Evolutionary conservation across 2,113 vertebrate species (phyloP).

Genomic region (Pomatorhinus ruficollis): DNA sequence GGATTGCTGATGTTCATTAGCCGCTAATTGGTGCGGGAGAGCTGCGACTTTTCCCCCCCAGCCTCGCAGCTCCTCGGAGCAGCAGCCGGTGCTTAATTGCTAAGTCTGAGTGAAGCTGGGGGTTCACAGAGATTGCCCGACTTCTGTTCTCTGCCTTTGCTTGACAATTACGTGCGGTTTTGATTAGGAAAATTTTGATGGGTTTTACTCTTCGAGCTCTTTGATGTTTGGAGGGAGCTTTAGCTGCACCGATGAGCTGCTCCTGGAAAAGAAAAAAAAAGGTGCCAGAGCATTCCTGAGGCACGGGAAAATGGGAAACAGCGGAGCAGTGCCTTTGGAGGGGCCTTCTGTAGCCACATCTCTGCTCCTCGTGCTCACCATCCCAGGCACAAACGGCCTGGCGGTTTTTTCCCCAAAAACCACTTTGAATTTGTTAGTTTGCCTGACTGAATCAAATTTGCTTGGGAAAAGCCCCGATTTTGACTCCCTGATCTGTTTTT

Average conservation of each 20-base stretch:
- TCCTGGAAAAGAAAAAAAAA: not conserved
- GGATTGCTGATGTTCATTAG: conserved; percentile 64
- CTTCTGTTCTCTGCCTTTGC: conserved; percentile 19
- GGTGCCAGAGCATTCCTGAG: not conserved
- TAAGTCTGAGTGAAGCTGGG: conserved; percentile 48
- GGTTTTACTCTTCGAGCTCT: conserved; percentile 50
- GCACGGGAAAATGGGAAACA: not conserved
- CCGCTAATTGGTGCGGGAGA: conserved; percentile 48
- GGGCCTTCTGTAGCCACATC: not conserved
- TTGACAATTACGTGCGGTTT: conserved; percentile 60
- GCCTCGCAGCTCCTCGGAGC: conserved; percentile 8
- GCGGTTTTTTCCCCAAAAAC: not conserved
- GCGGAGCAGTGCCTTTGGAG: not conserved
- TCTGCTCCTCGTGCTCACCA: not conserved
- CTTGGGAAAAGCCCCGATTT: not conserved
- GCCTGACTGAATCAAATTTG: not conserved
- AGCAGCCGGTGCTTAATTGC: conserved; percentile 58
- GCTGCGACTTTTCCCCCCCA: conserved; percentile 23
- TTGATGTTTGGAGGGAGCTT: conserved; percentile 53
- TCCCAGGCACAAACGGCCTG: not conserved
- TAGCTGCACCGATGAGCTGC: not conserved
- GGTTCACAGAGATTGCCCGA: conserved; percentile 28
- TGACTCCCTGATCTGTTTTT: not conserved
- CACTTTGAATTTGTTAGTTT: not conserved
- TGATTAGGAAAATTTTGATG: conserved; percentile 63